These are phyloP conservation scores for Hemithea aestivaria DNA, from an alignment of 2,888 invertebrate genomes.

Conservation along the genomic window DNA sequence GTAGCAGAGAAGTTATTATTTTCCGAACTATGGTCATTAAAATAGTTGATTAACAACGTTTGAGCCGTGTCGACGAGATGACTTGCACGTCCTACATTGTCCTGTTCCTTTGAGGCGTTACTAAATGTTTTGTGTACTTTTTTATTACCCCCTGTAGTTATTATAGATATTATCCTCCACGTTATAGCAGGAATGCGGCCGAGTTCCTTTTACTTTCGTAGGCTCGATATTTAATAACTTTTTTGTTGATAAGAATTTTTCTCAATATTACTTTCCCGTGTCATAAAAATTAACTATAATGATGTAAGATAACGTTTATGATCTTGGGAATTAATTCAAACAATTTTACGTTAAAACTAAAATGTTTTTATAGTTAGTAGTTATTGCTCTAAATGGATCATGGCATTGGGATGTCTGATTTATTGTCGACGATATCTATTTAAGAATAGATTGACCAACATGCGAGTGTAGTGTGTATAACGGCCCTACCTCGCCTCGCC, in stretches of 20 bases:
- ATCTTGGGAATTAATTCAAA: constrained; percentile 2
- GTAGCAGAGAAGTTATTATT: constrained; percentile 75
- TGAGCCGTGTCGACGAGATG: constrained; percentile 76
- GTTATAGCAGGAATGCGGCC: constrained; percentile 52
- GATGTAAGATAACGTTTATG: constrained; percentile 12
- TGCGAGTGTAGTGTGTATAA: constrained; percentile 47
- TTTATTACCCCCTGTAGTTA: constrained; percentile 44
- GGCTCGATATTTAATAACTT: constrained; percentile 30
- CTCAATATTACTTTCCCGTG: constrained; percentile 1
- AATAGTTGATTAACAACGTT: constrained; percentile 78
- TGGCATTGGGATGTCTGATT: constrained; percentile 29
- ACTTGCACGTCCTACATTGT: constrained; percentile 67
- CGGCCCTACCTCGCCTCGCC: constrained; percentile 68
- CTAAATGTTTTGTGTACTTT: constrained; percentile 69
- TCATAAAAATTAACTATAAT: constrained; percentile 3
- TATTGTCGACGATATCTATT: constrained; percentile 25
- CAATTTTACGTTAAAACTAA: constrained; percentile 6
- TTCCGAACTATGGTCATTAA: constrained; percentile 78
- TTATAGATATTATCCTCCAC: constrained; percentile 58
- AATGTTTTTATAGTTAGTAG: constrained; percentile 17
- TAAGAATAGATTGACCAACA: constrained; percentile 30
- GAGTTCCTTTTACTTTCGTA: constrained; percentile 40
- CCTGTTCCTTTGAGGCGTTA: constrained; percentile 68
- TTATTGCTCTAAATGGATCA: constrained; percentile 21
- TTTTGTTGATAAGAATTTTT: constrained; percentile 17